Conservation (phyloP, 2,113 vertebrate species). For the Isichthys henryi region DNA sequence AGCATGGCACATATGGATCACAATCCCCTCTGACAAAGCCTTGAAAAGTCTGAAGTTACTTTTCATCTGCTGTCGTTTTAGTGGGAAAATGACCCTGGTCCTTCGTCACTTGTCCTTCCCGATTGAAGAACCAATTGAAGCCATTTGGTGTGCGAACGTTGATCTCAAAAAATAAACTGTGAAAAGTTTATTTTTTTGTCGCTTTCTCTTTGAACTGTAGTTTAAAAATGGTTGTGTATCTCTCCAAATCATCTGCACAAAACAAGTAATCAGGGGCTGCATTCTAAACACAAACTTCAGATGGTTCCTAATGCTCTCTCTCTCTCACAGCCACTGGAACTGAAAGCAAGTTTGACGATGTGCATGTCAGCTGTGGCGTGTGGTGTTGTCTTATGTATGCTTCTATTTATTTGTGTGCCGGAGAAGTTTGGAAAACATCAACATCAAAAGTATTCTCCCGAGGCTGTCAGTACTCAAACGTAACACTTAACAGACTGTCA, state of each 20-base stretch:
- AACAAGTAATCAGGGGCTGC: slow-evolving; percentile 46
- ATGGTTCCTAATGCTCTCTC: slow-evolving; percentile 20
- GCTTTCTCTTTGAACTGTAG: slow-evolving; percentile 27
- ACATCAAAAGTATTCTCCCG: background rate
- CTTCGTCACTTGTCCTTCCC: background rate
- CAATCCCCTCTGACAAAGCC: background rate
- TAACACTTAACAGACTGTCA: background rate
- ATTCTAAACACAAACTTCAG: slow-evolving; percentile 46
- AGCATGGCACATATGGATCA: background rate
- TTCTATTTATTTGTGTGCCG: slow-evolving; percentile 21
- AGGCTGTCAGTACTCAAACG: background rate
- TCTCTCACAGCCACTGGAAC: slow-evolving; percentile 10
- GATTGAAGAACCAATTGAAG: background rate
- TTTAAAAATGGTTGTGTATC: slow-evolving; percentile 43
- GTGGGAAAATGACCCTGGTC: background rate
- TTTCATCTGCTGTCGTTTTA: background rate
- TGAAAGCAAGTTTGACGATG: background rate
- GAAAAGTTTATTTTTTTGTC: background rate
- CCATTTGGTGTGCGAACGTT: background rate
- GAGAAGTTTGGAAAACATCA: background rate
- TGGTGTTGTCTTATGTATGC: slow-evolving; percentile 26
- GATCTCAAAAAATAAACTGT: background rate
- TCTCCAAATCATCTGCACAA: slow-evolving; percentile 38
- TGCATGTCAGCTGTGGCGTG: slow-evolving; percentile 31
- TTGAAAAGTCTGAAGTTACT: background rate